Percentiles rank a stretch among this genome's conserved stretches.
Evolutionary conservation across 1,140 invertebrate species (phyloP).

Genomic region (Zaprionus gabonicus): DNA sequence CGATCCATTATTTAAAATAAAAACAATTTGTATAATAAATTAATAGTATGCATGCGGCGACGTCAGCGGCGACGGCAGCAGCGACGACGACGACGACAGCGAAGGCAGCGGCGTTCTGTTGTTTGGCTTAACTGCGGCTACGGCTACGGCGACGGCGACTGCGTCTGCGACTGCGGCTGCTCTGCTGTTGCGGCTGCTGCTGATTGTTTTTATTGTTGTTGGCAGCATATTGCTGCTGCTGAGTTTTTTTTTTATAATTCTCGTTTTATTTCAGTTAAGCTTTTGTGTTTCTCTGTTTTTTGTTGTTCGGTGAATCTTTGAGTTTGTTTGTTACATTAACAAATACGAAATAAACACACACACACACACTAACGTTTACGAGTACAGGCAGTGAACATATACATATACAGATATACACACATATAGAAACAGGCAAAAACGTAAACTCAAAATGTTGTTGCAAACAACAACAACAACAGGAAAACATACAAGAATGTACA

Average conservation of each 20-base stretch:
- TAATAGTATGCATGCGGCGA: constrained; percentile 80
- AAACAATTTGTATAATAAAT: constrained; percentile 82
- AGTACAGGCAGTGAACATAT: constrained; percentile 61
- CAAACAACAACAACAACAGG: constrained; percentile 53
- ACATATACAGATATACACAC: constrained; percentile 21
- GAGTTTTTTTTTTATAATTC: constrained; percentile 33
- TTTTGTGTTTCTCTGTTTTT: constrained; percentile 46
- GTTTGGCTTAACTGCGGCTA: constrained; percentile 28
- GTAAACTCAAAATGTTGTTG: constrained; percentile 48
- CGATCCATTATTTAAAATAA: constrained; percentile 84
- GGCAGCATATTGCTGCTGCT: constrained; percentile 60
- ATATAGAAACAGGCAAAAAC: constrained; percentile 60
- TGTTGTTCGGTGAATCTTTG: constrained; percentile 16
- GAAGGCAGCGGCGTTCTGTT: constrained; percentile 47
- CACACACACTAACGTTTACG: constrained; percentile 41
- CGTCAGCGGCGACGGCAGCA: constrained; percentile 48
- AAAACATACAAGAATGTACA: constrained; percentile 71
- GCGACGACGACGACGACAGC: constrained; percentile 35
- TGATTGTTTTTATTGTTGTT: constrained; percentile 65
- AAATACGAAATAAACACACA: constrained; percentile 60
- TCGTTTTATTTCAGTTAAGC: constrained; percentile 29
- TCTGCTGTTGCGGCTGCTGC: constrained; percentile 33
- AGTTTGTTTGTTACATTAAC: constrained; percentile 54
- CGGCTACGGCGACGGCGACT: constrained; percentile 41
- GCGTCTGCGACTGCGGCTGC: constrained; percentile 21